phyloP scores from a whole-genome alignment of 2,797 vertebrate species.

The Takifugu rubripes region DNA sequence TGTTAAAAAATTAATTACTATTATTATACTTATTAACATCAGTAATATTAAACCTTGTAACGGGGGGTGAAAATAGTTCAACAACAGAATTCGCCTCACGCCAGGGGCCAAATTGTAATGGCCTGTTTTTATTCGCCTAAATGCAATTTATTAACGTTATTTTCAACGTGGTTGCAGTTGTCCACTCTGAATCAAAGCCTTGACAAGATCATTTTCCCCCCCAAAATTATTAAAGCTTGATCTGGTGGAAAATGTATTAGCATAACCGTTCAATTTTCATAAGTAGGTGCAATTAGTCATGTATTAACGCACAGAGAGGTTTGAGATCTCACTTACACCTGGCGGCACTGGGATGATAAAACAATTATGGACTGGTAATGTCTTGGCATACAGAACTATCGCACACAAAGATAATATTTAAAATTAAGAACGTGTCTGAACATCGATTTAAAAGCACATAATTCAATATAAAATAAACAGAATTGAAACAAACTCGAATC shows the following conservation, averaged over 20 bases:
- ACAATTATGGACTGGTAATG: slow-evolving; percentile 20
- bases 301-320: slow-evolving; percentile 89
- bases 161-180: slow-evolving; percentile 66
- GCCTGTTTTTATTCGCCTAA: slow-evolving; percentile 1
- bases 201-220: slow-evolving; percentile 35
- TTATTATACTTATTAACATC: slow-evolving; percentile 20
- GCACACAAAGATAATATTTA: neutral
- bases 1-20: slow-evolving; percentile 37
- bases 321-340: slow-evolving; percentile 51
- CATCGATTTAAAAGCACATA: too few relatives aligned
- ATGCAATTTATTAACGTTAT: slow-evolving; percentile 28
- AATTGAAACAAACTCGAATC: too few relatives aligned
- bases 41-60: slow-evolving; percentile 7
- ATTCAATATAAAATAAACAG: too few relatives aligned
- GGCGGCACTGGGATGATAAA: slow-evolving; percentile 40
- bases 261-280: slow-evolving; percentile 99
- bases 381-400: slow-evolving; percentile 3
- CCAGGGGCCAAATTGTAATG: neutral
- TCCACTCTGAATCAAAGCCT: slow-evolving; percentile 84
- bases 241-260: slow-evolving; percentile 91
- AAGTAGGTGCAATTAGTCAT: slow-evolving; percentile 95
- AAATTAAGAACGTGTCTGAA: too few relatives aligned
- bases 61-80: too few relatives aligned
- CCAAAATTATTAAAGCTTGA: slow-evolving; percentile 75
- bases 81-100: neutral